Conservation (phyloP, 2,888 invertebrate species). For the Chironomus tentans region DNA sequence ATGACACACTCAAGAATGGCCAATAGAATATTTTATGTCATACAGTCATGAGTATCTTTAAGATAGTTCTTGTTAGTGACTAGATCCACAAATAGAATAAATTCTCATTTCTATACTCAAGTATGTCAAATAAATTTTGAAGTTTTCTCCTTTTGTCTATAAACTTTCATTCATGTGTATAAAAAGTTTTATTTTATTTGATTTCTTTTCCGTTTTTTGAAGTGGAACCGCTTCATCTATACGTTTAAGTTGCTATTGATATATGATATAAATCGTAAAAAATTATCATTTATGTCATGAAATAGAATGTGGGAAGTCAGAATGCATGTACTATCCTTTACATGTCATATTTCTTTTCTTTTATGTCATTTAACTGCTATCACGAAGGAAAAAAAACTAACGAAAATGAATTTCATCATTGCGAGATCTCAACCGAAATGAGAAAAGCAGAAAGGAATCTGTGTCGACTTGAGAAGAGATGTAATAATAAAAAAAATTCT, state of each 20-base stretch:
- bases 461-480: conserved; percentile 1
- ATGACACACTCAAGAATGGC: not conserved
- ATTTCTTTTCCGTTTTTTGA: not conserved
- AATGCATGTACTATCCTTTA: not conserved
- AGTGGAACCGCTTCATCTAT: not conserved
- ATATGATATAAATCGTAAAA: not conserved
- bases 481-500: not conserved
- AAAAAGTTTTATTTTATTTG: not conserved
- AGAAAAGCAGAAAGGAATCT: not conserved
- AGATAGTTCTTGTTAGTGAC: too few relatives aligned
- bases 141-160: not conserved
- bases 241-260: not conserved
- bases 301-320: not conserved
- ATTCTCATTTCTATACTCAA: not conserved
- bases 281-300: not conserved
- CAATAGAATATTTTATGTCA: not conserved
- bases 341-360: not conserved
- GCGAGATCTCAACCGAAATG: not conserved
- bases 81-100: not conserved
- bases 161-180: not conserved
- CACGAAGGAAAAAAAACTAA: not conserved
- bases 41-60: too few relatives aligned
- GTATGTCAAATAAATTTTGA: not conserved
- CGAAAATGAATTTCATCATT: too few relatives aligned
- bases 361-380: not conserved